Base-by-base conservation (phyloP, 2,113 vertebrate genomes). In the Rhabdomys dilectus region DNA sequence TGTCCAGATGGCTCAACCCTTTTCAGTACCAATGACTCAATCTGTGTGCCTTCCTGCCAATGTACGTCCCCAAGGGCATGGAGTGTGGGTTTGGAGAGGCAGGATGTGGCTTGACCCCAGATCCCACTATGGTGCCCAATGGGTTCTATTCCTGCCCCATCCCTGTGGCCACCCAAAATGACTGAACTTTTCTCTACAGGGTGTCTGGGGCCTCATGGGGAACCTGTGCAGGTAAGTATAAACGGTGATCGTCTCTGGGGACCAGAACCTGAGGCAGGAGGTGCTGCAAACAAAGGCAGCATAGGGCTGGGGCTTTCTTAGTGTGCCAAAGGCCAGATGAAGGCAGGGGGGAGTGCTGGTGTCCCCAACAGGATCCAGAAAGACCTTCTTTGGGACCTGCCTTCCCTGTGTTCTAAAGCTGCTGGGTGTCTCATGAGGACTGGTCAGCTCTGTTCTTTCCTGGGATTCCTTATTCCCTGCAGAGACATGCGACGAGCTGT, bases 1-100 rank as follows among this genome's bases (percentile, higher is more conserved):
- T 99, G 99, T 94, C 98, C 98, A 0, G 6, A 93, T 0, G 98
- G 96, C 93, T 97, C 53, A 64, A 97, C 36, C 0, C 97, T 99
- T 0, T 96, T 99, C 94, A 99, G 97, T 95, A 15, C 93, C 4
- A 96, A 96, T 62, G 64, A 93, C 3, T 58, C 45, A 0, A n/a
- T 96, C 97, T 98, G 98, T 0, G 95, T 98, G 91, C 86, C 96
- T 0, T 15, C 45, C 66, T 97, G 97, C n/a, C 3, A 2, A 0
- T 6, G 97, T 98, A 64, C 0, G 96, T 92, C 0, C 45, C 45
- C 2, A 0, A 0, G 7, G 51, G 8, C 11, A 2, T 34, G 68
- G 45, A 7, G 29, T 0, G 22, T 45, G 58, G 39, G 29, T 9
- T 39, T 15, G 22, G 34, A 48, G 21, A 53, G 70, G 9, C n/a